These are phyloP conservation scores for Chaenodraco wilsoni DNA, from an alignment of 2,797 vertebrate genomes.

Conservation along the genomic window DNA sequence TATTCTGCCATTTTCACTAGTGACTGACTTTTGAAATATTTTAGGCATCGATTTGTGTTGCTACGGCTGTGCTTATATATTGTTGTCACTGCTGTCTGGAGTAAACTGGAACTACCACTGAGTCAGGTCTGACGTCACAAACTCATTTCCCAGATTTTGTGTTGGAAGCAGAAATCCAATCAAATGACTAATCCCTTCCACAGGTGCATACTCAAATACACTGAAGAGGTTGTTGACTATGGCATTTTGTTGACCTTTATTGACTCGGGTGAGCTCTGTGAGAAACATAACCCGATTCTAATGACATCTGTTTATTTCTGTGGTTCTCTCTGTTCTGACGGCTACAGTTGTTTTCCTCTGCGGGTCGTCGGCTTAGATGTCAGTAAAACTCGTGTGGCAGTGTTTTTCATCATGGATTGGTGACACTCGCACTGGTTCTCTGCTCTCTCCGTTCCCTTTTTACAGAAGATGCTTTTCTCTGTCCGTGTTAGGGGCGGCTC, in stretches of 20 bases:
- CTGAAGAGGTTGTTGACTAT: constrained; percentile 47
- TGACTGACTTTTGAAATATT: constrained; percentile 11
- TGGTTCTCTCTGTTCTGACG: constrained; percentile 25
- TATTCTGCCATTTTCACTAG: constrained; percentile 21
- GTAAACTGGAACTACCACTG: constrained; percentile 28
- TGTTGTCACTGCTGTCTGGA: constrained; percentile 34
- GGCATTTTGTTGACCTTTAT: constrained; percentile 60
- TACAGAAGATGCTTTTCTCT: constrained; percentile 35
- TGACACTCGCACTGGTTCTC: constrained; percentile 60
- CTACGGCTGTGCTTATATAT: constrained; percentile 73
- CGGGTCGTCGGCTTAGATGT: constrained; percentile 48
- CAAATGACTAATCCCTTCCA: constrained; percentile 20
- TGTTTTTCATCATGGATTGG: constrained; percentile 71
- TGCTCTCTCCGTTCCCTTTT: constrained; percentile 45
- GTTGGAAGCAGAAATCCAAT: neutral
- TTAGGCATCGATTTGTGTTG: constrained; percentile 22
- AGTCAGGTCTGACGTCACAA: constrained; percentile 30
- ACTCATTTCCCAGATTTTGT: constrained; percentile 1
- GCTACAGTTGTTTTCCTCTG: constrained; percentile 51
- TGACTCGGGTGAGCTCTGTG: constrained; percentile 29
- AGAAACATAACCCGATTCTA: constrained; percentile 61
- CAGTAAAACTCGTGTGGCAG: constrained; percentile 71
- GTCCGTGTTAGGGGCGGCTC: constrained; percentile 44
- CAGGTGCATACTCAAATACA: constrained; percentile 22
- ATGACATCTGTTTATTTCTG: constrained; percentile 58